phyloP scores from a whole-genome alignment of 2,797 vertebrate species.

The Chelon auratus region DNA sequence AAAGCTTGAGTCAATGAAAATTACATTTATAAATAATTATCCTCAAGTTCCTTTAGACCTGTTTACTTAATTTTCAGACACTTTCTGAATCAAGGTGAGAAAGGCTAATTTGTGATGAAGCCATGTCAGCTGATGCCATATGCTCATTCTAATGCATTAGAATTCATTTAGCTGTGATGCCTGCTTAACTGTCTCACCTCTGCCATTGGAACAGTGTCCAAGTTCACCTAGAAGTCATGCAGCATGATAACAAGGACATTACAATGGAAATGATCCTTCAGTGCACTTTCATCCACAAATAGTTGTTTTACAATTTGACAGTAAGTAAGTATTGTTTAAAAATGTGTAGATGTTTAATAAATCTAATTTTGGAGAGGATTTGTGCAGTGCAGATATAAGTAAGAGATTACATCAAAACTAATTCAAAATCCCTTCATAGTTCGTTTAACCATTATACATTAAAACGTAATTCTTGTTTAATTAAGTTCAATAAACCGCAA shows the following conservation, averaged over 20 bases:
- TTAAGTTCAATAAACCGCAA: conserved; percentile 34
- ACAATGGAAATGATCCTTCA: conserved; percentile 33
- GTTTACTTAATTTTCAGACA: conserved; percentile 23
- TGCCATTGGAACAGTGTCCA: conserved; percentile 73
- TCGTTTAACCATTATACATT: conserved; percentile 26
- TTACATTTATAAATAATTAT: neutral
- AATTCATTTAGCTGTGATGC: conserved; percentile 72
- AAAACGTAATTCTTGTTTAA: conserved; percentile 19
- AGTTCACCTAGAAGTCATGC: conserved; percentile 72
- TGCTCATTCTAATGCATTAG: conserved; percentile 73
- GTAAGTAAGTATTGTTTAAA: conserved; percentile 5
- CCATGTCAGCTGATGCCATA: conserved; percentile 67
- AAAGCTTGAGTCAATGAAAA: neutral
- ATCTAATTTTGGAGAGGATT: conserved; percentile 1
- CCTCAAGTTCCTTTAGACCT: neutral
- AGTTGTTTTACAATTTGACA: neutral
- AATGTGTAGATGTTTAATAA: conserved; percentile 18
- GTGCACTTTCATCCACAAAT: conserved; percentile 21
- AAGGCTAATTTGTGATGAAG: conserved; percentile 54
- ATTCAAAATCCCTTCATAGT: conserved; percentile 13
- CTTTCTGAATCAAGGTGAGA: conserved; percentile 60
- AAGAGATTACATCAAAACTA: conserved; percentile 9
- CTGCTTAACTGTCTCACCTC: conserved; percentile 70
- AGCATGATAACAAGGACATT: conserved; percentile 67
- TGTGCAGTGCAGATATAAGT: neutral